Base-by-base conservation (phyloP, 1,140 invertebrate genomes). In the Drosophila lacertosa region DNA sequence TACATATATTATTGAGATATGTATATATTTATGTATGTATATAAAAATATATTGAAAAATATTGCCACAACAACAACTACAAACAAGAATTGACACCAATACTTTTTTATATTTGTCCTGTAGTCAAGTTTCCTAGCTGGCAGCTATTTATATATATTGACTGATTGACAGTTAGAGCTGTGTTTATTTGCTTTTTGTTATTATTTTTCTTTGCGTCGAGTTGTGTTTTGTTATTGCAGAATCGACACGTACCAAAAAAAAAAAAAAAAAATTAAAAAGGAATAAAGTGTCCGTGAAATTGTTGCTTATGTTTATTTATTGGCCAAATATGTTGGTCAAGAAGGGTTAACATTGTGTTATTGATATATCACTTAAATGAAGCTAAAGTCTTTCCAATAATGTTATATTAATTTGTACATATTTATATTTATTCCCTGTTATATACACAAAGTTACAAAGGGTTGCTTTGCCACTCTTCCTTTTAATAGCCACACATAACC, bases 61-160 rank as follows among this genome's bases (percentile, higher is more conserved):
- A 59, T 71, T 66, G 47, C n/a, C 18, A 3, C 39, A 42, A 33
- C 24, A 66, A 35, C 47, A 33, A 50, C n/a, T n/a, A n/a, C n/a
- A n/a, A n/a, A n/a, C 9, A 70, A 33, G 7, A 50, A 50, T 62
- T 48, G 18, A 20, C 33, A 47, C 13, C 13, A 53, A 44, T 16
- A 3, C 16, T 39, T 39, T 62, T 42, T 55, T 35, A 6, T 5
- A 13, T 10, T 16, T 63, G 16, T 42, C 42, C 22, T 22, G 9
- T 22, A n/a, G 54, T 26, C 37, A 50, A 11, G 10, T 35, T 26
- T 50, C 6, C 33, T 26, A 15, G 33, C 15, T 10, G 2, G 3
- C 1, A 24, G 11, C 45, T 32, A 7, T 29, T 32, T 20, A 3
- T 20, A 18, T 10, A 45, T 37, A 53, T 13, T 20, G 10, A 13